phyloP scores from a whole-genome alignment of 2,797 vertebrate species.

The Lutra lutra region DNA sequence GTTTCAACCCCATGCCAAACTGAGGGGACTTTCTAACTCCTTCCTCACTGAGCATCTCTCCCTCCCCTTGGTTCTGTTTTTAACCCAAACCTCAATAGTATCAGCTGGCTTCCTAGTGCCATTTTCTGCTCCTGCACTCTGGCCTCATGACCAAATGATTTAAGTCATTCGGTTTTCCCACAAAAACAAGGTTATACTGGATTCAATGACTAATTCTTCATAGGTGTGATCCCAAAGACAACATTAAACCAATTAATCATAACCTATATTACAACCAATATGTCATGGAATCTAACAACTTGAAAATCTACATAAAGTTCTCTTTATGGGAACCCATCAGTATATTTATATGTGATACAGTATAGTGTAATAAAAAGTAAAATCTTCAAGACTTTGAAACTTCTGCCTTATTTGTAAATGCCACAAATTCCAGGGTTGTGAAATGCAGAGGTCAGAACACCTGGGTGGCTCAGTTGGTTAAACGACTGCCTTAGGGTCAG shows the following conservation, averaged over 20 bases:
- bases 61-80: background rate
- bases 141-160: constrained; percentile 11
- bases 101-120: background rate
- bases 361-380: background rate
- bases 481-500: too few relatives aligned
- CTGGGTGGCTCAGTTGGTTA: too few relatives aligned
- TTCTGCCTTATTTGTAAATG: background rate
- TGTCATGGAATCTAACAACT: background rate
- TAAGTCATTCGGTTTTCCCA: background rate
- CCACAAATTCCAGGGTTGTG: background rate
- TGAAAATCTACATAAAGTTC: background rate
- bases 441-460: background rate
- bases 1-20: background rate
- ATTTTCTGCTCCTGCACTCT: background rate
- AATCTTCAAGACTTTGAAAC: background rate
- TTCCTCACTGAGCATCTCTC: background rate
- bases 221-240: background rate
- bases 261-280: background rate
- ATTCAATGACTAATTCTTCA: background rate
- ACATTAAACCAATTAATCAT: constrained; percentile 27
- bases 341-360: background rate
- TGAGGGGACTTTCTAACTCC: background rate
- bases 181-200: background rate
- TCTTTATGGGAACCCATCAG: background rate
- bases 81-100: background rate